A percentile compares a stretch with the other conserved stretches of the same genome.
phyloP scores from a whole-genome alignment of 1,140 invertebrate species.

The Panagrolaimus sp. region DNA sequence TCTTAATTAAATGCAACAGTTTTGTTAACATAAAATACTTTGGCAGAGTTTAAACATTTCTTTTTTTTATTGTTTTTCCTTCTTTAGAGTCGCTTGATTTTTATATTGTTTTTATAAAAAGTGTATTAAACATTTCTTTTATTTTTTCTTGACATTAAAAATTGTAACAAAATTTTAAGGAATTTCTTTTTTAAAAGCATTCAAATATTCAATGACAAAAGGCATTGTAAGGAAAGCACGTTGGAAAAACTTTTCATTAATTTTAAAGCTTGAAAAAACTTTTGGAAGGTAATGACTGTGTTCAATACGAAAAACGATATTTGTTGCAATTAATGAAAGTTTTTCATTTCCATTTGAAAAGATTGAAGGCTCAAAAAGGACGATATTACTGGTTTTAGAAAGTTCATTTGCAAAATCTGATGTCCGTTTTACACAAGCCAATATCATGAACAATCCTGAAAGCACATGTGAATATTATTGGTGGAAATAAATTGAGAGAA shows the following conservation, averaged over 20 bases:
- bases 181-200: background rate
- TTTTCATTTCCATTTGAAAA: background rate
- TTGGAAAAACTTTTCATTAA: slow-evolving; percentile 12
- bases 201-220: background rate
- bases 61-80: no score
- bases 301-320: background rate
- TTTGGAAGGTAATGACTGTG: background rate
- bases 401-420: background rate
- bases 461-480: background rate
- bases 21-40: no score
- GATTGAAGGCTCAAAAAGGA: background rate
- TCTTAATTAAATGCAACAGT: no score
- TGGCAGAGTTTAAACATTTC: no score
- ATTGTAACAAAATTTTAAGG: background rate
- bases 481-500: no score
- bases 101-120: no score
- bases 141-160: no score
- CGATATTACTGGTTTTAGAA: background rate
- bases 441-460: background rate
- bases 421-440: background rate
- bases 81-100: no score
- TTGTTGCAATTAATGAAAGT: background rate
- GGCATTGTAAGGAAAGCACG: slow-evolving; percentile 8
- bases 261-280: background rate
- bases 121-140: no score